phyloP scores from a whole-genome alignment of 1,140 invertebrate species.

The Metaphire vulgaris region DNA sequence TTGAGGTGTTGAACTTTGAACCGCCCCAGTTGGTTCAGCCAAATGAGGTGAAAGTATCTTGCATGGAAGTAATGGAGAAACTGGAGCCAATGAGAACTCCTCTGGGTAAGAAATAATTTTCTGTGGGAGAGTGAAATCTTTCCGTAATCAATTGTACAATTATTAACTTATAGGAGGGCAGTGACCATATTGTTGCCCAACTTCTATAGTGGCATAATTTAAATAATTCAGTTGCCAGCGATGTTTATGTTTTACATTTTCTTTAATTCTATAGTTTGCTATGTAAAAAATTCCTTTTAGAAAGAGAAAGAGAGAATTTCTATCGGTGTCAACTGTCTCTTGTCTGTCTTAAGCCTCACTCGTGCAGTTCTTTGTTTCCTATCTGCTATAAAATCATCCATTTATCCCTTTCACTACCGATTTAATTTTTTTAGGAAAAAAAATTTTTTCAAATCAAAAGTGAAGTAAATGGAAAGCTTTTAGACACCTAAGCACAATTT shows the following conservation, averaged over 20 bases:
- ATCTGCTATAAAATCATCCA: no score
- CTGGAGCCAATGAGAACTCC: not conserved
- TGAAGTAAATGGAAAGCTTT: no score
- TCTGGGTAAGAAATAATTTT: not conserved
- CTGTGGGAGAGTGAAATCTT: not conserved
- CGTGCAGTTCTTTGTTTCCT: no score
- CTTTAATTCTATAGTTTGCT: not conserved
- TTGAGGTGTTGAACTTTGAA: not conserved
- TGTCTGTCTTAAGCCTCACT: no score
- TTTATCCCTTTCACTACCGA: no score
- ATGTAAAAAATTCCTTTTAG: no score
- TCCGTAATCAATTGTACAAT: not conserved
- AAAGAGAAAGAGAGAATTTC: no score
- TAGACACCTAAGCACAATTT: no score
- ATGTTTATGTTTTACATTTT: not conserved
- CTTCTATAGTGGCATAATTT: not conserved
- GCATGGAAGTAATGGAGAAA: not conserved
- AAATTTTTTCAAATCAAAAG: no score
- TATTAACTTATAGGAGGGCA: not conserved
- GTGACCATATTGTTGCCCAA: not conserved
- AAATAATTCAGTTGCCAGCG: not conserved
- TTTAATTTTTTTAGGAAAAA: no score
- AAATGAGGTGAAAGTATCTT: constrained; percentile 14
- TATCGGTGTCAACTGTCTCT: no score
- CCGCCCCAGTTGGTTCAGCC: constrained; percentile 8